Base-by-base conservation (phyloP, 1,140 invertebrate genomes). In the Aradophagus sp. region DNA sequence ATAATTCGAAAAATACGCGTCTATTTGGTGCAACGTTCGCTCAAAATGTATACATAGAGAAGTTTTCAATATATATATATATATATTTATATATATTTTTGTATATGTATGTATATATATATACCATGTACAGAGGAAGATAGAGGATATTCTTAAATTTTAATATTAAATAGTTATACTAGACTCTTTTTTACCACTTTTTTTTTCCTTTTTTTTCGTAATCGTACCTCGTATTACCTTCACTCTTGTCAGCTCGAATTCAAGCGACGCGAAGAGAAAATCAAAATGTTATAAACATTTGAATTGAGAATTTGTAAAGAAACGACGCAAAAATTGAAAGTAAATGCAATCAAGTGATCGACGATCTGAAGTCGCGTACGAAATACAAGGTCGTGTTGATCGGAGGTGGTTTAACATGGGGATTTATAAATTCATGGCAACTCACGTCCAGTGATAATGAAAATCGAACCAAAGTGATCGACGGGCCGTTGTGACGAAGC, bases 1-100 rank as follows among this genome's bases (percentile, higher is more conserved):
- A 41, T 68, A 66, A 27, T 75, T 83, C 73, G 65, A 80, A 82
- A 83, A 82, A 83, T 83, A 83, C 76, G 77, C 77, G 75, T 82
- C 66, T 80, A 74, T 81, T 69, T 78, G 73, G 58, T 78, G 75
- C 71, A 68, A 81, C 58, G 67, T 42, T 75, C 39, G 41, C 67
- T 74, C 68, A 58, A 76, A 75, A 79, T 81, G 78, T 79, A 77
- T 75, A 73, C 68, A 76, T 62, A 80, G 65, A 80, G 66, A 77
- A 65, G 47, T 74, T 71, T 55, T 23, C 19, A 27, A 13, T 38
- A 23, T 35, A 32, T 47, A 42, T 63, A 27, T 23, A 41, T 42
- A 47, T 58, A 29, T 63, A 34, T 61, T 36, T 39, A 41, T 39
- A 41, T 53, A 41, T 38, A 35, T 38, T 11, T n/a, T n/a, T n/a